Percentiles rank a stretch among this genome's conserved stretches.
These are phyloP conservation scores for Mastigias papua DNA, from an alignment of 30 jellyfish, hydroid and myxozoan genomes.

Conservation along the genomic window DNA sequence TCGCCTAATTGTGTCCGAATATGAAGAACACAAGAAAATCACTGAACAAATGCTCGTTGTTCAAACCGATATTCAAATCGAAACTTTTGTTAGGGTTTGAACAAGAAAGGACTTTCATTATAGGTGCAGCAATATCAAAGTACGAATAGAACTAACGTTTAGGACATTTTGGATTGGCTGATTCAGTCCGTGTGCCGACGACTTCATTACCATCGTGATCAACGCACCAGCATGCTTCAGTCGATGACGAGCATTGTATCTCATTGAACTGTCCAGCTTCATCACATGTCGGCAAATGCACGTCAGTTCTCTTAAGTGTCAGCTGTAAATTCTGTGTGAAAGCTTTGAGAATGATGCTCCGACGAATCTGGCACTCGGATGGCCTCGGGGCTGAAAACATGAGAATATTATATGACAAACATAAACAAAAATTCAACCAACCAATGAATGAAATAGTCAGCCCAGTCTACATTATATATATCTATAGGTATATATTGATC, in stretches of 20 bases:
- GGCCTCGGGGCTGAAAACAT: constrained; percentile 16
- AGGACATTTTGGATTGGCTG: constrained; percentile 71
- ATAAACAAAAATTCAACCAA: background rate
- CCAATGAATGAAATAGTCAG: background rate
- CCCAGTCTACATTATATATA: too few species aligned
- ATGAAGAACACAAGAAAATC: too few species aligned
- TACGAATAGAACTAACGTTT: constrained; percentile 56
- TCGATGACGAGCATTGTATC: constrained; percentile 75
- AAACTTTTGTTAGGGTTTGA: too few species aligned
- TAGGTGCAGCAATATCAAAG: too few species aligned
- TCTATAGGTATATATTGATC: too few species aligned
- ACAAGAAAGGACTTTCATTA: too few species aligned
- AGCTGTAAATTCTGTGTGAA: constrained; percentile 6
- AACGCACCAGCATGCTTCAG: constrained; percentile 90
- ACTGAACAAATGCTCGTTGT: too few species aligned
- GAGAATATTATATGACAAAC: background rate
- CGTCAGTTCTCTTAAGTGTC: constrained; percentile 22
- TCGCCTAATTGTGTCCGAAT: too few species aligned
- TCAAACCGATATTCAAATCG: too few species aligned
- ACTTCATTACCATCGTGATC: constrained; percentile 91
- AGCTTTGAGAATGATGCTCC: constrained; percentile 16
- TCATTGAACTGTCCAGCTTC: constrained; percentile 59
- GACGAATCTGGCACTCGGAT: constrained; percentile 70
- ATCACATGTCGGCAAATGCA: constrained; percentile 63
- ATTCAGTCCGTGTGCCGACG: constrained; percentile 58